Conservation (phyloP, 1,140 invertebrate genomes). For the Drosophila punjabiensis region DNA sequence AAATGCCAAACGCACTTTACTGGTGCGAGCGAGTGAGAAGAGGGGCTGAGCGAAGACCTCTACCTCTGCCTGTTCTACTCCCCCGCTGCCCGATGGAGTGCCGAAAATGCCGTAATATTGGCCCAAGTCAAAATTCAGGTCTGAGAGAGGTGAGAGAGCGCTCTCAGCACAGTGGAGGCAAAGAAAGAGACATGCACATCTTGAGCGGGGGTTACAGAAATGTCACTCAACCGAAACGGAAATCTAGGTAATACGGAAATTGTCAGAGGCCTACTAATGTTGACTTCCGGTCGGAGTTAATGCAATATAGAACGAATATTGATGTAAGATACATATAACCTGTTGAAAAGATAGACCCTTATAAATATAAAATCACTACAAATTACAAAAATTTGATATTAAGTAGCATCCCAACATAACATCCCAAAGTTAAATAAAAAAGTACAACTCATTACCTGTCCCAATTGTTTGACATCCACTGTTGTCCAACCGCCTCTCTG, state of each 20-base stretch:
- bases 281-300: not conserved
- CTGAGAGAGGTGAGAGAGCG: conserved; percentile 22
- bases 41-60: conserved; percentile 7
- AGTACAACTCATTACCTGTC: not conserved
- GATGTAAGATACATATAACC: not conserved
- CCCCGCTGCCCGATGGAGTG: conserved; percentile 12
- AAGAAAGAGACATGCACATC: not conserved
- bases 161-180: conserved; percentile 14
- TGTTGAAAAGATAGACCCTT: not conserved
- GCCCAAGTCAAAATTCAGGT: conserved; percentile 43
- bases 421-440: not conserved
- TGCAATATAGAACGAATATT: not conserved
- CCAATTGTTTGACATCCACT: conserved; percentile 8
- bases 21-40: not conserved
- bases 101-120: conserved; percentile 48
- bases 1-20: conserved; percentile 57
- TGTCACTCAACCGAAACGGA: conserved; percentile 10
- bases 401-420: not conserved
- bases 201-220: not conserved
- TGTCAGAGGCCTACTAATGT: not conserved
- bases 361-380: not conserved
- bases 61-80: conserved; percentile 6
- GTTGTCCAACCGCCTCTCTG: conserved; percentile 30
- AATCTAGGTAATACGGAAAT: not conserved
- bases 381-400: not conserved